phyloP scores from a whole-genome alignment of 2,888 invertebrate genomes.

The Clivina fossor region DNA sequence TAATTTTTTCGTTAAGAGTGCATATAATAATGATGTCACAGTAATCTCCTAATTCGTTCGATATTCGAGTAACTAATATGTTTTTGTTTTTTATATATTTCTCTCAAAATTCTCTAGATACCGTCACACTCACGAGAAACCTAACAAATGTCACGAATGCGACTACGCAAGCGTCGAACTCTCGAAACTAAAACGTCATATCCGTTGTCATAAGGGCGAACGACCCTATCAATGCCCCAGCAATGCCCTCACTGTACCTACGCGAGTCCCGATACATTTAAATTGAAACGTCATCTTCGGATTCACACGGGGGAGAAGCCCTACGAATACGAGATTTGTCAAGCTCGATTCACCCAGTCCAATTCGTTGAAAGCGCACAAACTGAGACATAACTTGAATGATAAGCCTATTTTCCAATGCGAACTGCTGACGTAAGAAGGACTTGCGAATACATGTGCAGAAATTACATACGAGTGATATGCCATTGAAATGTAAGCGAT shows the following conservation, averaged over 20 bases:
- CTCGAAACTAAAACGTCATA: constrained; percentile 91
- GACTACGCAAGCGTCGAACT: constrained; percentile 96
- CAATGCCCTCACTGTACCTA: constrained; percentile 97
- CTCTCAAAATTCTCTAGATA: too few relatives aligned
- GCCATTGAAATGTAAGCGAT: constrained; percentile 89
- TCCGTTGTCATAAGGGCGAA: constrained; percentile 92
- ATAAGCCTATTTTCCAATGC: constrained; percentile 91
- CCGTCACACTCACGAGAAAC: constrained; percentile 95
- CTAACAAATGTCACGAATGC: constrained; percentile 94
- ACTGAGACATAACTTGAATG: constrained; percentile 82
- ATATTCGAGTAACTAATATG: too few relatives aligned
- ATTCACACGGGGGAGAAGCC: constrained; percentile 91
- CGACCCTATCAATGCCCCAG: constrained; percentile 85
- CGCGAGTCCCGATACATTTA: constrained; percentile 97
- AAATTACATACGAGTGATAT: constrained; percentile 92
- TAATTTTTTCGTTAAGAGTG: too few relatives aligned
- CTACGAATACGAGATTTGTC: constrained; percentile 83
- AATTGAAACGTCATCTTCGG: constrained; percentile 91
- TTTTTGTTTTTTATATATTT: too few relatives aligned
- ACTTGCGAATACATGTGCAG: constrained; percentile 92
- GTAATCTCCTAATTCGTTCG: too few relatives aligned
- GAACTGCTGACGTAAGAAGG: constrained; percentile 95
- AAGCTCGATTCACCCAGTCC: constrained; percentile 91
- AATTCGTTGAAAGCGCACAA: constrained; percentile 94
- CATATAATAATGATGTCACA: too few relatives aligned